A percentile compares a stretch with the other conserved stretches of the same genome.
Conservation (phyloP, 2,888 invertebrate species). For the Cremastinae sp. region DNA sequence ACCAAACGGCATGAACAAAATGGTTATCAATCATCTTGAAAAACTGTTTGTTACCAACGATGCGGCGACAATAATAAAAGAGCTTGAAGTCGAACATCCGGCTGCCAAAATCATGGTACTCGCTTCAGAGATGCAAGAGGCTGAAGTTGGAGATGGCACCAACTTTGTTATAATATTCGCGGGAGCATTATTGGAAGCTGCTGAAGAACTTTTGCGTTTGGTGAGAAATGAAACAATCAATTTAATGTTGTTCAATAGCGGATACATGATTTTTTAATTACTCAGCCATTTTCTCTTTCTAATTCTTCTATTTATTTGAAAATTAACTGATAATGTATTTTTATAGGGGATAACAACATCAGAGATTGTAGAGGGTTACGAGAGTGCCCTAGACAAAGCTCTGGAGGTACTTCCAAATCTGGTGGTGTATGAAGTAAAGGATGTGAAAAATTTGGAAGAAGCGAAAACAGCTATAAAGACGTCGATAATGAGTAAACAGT, state of each 20-base stretch:
- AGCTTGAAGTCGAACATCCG: constrained; percentile 98
- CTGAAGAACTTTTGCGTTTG: constrained; percentile 95
- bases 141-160: constrained; percentile 99
- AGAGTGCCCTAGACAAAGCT: constrained; percentile 93
- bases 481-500: constrained; percentile 98
- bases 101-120: constrained; percentile 98
- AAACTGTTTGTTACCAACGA: constrained; percentile 99
- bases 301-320: no score
- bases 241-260: constrained; percentile 17
- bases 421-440: constrained; percentile 89
- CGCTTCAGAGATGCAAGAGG: constrained; percentile 98
- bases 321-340: not conserved
- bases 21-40: constrained; percentile 99
- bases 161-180: constrained; percentile 98
- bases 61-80: constrained; percentile 98
- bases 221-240: constrained; percentile 75
- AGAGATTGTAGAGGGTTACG: constrained; percentile 98
- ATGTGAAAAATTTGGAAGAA: constrained; percentile 84
- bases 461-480: constrained; percentile 89
- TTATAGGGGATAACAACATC: constrained; percentile 94
- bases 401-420: constrained; percentile 93
- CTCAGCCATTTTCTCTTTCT: no score
- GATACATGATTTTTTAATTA: no score
- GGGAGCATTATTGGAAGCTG: constrained; percentile 94
- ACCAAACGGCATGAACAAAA: constrained; percentile 99